Percentiles rank a stretch among this genome's conserved stretches.
phyloP scores from a whole-genome alignment of 2,797 vertebrate genomes.

The Pangasius sanitwongsei region DNA sequence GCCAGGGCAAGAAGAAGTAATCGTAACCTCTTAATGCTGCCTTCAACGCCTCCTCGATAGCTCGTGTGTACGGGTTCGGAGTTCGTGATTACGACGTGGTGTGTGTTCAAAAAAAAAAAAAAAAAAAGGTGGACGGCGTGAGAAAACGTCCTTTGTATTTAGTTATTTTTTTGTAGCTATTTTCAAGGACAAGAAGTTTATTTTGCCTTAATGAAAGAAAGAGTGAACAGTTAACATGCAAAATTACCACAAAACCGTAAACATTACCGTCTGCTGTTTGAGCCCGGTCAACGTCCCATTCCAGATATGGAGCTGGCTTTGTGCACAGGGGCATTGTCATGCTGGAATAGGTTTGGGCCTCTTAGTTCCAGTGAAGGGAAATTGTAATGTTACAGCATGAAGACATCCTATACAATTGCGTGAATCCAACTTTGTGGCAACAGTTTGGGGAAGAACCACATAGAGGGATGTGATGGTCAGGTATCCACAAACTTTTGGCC shows the following conservation, averaged over 20 bases:
- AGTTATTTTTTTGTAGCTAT: neutral
- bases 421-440: neutral
- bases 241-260: neutral
- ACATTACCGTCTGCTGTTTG: neutral
- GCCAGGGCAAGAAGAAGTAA: neutral
- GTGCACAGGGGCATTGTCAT: too few species aligned
- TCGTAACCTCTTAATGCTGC: neutral
- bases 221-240: neutral
- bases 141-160: neutral
- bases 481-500: neutral
- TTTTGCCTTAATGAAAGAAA: neutral
- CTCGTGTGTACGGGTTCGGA: neutral
- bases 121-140: neutral
- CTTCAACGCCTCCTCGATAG: neutral
- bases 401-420: neutral
- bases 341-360: too few species aligned
- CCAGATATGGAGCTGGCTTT: too few species aligned
- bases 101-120: neutral
- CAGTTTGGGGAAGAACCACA: neutral
- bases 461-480: neutral
- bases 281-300: neutral
- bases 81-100: neutral
- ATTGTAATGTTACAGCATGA: neutral
- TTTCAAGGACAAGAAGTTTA: too few species aligned
- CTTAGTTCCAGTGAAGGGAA: too few species aligned